A percentile compares a stretch with the other conserved stretches of the same genome.
Evolutionary conservation across 2,888 invertebrate genomes (phyloP).

Genomic region (Sylvicola cinctus): DNA sequence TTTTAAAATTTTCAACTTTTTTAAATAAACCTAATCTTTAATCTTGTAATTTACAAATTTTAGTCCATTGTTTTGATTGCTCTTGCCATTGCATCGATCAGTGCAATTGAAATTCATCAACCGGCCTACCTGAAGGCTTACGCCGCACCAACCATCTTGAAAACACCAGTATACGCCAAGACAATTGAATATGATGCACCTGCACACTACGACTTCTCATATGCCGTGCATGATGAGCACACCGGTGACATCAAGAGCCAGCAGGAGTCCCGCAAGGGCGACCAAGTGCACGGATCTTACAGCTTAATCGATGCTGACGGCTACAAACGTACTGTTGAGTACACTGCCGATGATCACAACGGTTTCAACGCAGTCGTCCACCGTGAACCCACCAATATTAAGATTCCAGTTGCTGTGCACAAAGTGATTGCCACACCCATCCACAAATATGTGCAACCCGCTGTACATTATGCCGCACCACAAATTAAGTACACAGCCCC

Average conservation of each 20-base stretch:
- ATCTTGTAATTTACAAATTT: no score
- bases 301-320: conserved; percentile 31
- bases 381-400: conserved; percentile 25
- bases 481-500: conserved; percentile 12
- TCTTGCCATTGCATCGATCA: no score
- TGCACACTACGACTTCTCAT: conserved; percentile 27
- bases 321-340: conserved; percentile 29
- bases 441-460: not conserved
- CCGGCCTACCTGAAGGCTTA: no score
- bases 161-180: not conserved
- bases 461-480: conserved; percentile 6
- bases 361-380: conserved; percentile 32
- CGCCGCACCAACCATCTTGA: no score
- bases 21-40: no score
- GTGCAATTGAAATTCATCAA: no score
- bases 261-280: conserved; percentile 29
- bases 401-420: conserved; percentile 17
- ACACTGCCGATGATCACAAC: conserved; percentile 29
- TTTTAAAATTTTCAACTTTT: no score
- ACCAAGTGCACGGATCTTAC: conserved; percentile 29
- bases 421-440: not conserved
- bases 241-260: conserved; percentile 32
- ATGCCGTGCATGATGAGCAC: conserved; percentile 27
- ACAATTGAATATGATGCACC: conserved; percentile 17
- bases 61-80: no score